Base-by-base conservation (phyloP, 2,113 vertebrate genomes). In the Mellivora capensis region DNA sequence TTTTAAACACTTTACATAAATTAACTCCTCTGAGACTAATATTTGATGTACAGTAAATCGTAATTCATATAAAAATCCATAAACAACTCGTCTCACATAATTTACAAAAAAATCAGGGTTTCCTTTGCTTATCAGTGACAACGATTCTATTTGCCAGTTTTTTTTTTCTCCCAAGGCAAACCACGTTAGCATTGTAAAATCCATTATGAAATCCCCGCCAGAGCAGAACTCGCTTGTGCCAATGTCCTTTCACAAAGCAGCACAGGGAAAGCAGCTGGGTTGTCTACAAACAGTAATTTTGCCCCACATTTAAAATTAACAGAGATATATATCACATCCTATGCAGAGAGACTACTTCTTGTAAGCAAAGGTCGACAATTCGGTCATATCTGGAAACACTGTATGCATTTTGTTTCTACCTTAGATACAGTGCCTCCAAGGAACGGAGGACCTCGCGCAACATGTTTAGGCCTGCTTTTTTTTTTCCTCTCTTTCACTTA, bases 11-110 rank as follows among this genome's bases (percentile, higher is more conserved):
- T 99, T 99, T 99, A 99, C 99, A 99, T 99, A 99, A 99, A 99
- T 99, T 99, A 99, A 99, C 99, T 99, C 99, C 99, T 99, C 99
- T 99, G 99, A 99, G 99, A 99, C 99, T 99, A 99, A 99, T 99
- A 99, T 99, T 99, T 99, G 99, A 99, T 99, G 99, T 99, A 99
- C 99, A 99, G 99, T 99, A 99, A 99, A 99, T 99, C 99, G 99
- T 99, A 99, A 99, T 99, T 99, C 99, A 99, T 99, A 99, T 99
- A 99, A 99, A 99, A 99, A 99, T 99, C 99, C 99, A 99, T 99
- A 99, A 99, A 99, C 99, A 99, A 99, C 99, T 99, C 98, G 99
- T 99, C 99, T 99, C 98, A 99, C 99, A 99, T 99, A 99, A 99
- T 99, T 99, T 99, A 99, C 99, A 99, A 99, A 99, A 99, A 99